Conservation (phyloP, 2,797 vertebrate genomes). For the Lagodon rhomboides region DNA sequence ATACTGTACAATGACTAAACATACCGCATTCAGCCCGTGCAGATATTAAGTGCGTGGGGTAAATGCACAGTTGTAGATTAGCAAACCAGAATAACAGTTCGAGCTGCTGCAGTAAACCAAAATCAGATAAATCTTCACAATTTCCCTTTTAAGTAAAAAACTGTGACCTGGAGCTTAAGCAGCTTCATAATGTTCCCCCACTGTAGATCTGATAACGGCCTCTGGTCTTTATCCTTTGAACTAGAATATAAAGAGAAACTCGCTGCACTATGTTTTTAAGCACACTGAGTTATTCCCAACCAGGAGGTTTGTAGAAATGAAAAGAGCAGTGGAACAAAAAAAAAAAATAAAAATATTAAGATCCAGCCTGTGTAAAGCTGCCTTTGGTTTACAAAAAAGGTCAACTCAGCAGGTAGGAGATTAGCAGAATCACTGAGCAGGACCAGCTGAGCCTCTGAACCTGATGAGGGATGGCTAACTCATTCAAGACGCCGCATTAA, state of each 20-base stretch:
- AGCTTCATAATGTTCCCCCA: conserved; percentile 6
- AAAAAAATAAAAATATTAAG: conserved; percentile 17
- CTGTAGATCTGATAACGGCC: conserved; percentile 1
- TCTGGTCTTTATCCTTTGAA: conserved; percentile 37
- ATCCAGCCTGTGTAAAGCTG: conserved; percentile 51
- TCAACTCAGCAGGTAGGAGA: conserved; percentile 78
- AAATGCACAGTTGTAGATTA: too few relatives aligned
- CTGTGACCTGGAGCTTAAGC: background rate
- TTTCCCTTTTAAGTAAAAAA: background rate
- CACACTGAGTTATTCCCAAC: conserved; percentile 25
- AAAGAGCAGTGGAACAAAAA: conserved; percentile 36
- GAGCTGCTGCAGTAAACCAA: background rate
- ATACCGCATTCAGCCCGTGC: background rate
- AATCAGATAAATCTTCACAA: background rate
- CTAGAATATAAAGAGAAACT: conserved; percentile 7
- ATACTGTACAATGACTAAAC: background rate
- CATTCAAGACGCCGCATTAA: conserved; percentile 67
- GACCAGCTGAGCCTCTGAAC: conserved; percentile 68
- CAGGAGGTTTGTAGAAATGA: conserved; percentile 46
- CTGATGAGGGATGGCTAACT: conserved; percentile 61
- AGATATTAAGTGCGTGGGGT: background rate
- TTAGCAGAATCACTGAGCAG: conserved; percentile 72
- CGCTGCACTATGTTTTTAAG: conserved; percentile 17
- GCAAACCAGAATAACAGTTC: background rate
- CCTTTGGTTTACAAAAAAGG: conserved; percentile 76